These are phyloP conservation scores for Drosophila ogumai DNA, from an alignment of 1,140 invertebrate species.

Conservation along the genomic window DNA sequence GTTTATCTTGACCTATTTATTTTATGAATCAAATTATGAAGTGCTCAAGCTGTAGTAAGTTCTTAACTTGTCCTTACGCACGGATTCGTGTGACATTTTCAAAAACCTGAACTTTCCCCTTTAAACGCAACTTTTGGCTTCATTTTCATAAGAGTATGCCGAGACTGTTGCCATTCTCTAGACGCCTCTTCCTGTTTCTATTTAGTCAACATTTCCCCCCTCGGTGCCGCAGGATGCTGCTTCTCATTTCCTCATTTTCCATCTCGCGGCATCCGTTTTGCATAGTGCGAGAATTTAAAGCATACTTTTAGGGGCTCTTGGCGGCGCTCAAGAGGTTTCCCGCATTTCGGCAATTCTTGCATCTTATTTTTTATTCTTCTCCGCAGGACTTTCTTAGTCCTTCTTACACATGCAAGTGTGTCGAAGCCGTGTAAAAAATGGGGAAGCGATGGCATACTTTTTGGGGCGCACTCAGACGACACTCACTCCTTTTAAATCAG, in stretches of 20 bases:
- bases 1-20: neutral
- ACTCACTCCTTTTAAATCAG: constrained; percentile 38
- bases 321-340: constrained; percentile 32
- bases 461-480: constrained; percentile 15
- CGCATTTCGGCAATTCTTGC: constrained; percentile 57
- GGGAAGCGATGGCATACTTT: constrained; percentile 49
- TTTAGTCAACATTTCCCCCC: constrained; percentile 21
- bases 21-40: neutral
- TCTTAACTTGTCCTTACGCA: neutral
- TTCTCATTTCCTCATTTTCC: constrained; percentile 34
- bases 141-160: constrained; percentile 23
- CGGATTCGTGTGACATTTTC: neutral
- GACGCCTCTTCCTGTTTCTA: constrained; percentile 17
- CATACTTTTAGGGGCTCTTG: constrained; percentile 24
- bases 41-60: neutral
- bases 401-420: constrained; percentile 65
- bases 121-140: constrained; percentile 17
- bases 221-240: constrained; percentile 17
- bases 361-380: constrained; percentile 27
- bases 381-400: constrained; percentile 30
- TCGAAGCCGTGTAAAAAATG: constrained; percentile 50
- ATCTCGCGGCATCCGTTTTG: constrained; percentile 50
- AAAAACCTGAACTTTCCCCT: constrained; percentile 15
- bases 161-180: constrained; percentile 17
- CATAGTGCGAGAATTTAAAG: constrained; percentile 51